A percentile compares a stretch with the other conserved stretches of the same genome.
Evolutionary conservation across 2,113 vertebrate species (phyloP).

Genomic region (cattle (Bos taurus)): ARS-UCD2.0 NC_037357.1:18018501-18019000

Average conservation of each 20-base stretch:
- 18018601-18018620: background rate
- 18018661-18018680: background rate
- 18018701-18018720: conserved; percentile 10
- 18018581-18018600: background rate
- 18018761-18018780: background rate
- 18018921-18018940: background rate
- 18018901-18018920: background rate
- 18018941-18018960: background rate
- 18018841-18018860: background rate
- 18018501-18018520: background rate
- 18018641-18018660: conserved; percentile 19
- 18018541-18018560: conserved; percentile 16
- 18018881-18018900: background rate
- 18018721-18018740: background rate
- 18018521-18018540: background rate
- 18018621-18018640: conserved; percentile 21
- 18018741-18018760: background rate
- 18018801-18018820: background rate
- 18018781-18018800: background rate
- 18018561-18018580: conserved; percentile 14
- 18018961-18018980: background rate
- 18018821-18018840: background rate
- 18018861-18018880: background rate
- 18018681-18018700: conserved; percentile 26
- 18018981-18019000: background rate